A percentile compares a stretch with the other conserved stretches of the same genome.
Evolutionary conservation across 2,113 vertebrate species (phyloP).

Genomic region (Phalacrocorax carbo): DNA sequence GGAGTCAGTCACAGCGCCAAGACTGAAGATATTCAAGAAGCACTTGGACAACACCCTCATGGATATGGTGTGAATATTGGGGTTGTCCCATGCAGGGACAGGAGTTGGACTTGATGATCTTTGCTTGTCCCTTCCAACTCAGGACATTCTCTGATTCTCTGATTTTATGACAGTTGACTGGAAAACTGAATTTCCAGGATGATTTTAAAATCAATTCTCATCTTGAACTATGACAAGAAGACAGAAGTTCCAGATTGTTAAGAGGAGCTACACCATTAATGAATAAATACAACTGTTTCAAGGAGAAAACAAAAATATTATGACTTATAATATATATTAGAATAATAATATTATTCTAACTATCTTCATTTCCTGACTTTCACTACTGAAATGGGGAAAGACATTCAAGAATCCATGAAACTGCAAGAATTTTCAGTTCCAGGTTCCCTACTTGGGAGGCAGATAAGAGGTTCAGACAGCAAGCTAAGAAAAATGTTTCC

Average conservation of each 20-base stretch:
- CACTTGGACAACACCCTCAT: too few species aligned
- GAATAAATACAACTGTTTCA: not conserved
- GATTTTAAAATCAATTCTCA: not conserved
- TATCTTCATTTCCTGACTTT: not conserved
- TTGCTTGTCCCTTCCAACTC: too few species aligned
- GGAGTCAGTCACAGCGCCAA: too few species aligned
- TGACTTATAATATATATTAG: too few species aligned
- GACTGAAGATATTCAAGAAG: too few species aligned
- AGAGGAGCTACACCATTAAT: not conserved
- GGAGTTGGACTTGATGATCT: too few species aligned
- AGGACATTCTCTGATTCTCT: too few species aligned
- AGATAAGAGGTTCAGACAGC: not conserved
- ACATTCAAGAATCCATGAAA: not conserved
- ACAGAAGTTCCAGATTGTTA: not conserved
- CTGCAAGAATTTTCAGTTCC: not conserved
- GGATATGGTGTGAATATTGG: too few species aligned
- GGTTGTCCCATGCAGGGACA: too few species aligned
- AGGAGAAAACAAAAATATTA: not conserved
- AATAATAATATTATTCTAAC: not conserved
- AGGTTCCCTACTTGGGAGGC: not conserved
- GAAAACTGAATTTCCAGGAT: not conserved
- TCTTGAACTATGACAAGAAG: not conserved
- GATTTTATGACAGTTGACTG: not conserved
- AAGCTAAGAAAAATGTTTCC: not conserved
- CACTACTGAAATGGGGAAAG: not conserved